Evolutionary conservation across 2,113 vertebrate genomes (phyloP).

Genomic region (human): GRCh38 chr16:9937501-9938000

Average conservation of each 20-base stretch:
- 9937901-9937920: background rate
- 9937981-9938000: conserved; percentile 91
- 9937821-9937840: background rate
- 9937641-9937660: background rate
- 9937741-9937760: background rate
- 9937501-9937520: too few species aligned
- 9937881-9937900: background rate
- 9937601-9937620: background rate
- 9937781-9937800: background rate
- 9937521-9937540: background rate
- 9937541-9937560: background rate
- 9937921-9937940: background rate
- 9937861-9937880: background rate
- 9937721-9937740: background rate
- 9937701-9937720: background rate
- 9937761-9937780: background rate
- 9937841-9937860: too few species aligned
- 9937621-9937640: background rate
- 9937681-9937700: background rate
- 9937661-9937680: background rate
- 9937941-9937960: conserved; percentile 88
- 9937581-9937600: background rate
- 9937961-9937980: conserved; percentile 92
- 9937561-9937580: background rate
- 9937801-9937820: background rate